These are phyloP conservation scores for Falco concolor DNA, from an alignment of 2,797 vertebrate genomes.

Conservation along the genomic window DNA sequence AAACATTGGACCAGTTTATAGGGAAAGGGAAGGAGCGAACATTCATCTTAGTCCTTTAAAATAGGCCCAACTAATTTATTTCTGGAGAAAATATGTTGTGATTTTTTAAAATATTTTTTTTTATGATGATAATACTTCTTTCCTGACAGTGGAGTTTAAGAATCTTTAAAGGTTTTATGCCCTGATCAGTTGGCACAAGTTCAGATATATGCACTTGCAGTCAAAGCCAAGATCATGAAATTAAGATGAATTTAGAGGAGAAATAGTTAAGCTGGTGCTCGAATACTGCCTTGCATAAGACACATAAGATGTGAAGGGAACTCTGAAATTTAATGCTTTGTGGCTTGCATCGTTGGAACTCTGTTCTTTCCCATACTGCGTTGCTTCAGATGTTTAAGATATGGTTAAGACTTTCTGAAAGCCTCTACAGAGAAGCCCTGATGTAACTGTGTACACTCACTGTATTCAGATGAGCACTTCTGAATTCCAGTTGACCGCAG, in stretches of 20 bases:
- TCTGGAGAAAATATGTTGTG: not conserved
- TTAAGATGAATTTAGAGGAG: not conserved
- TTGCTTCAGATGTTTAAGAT: constrained; percentile 46
- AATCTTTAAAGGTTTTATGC: not conserved
- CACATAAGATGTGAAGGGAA: not conserved
- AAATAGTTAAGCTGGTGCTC: constrained; percentile 17
- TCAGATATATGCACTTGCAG: not conserved
- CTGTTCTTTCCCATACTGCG: constrained; percentile 6
- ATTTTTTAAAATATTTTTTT: too few species aligned
- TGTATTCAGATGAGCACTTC: constrained; percentile 30
- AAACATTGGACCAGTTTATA: not conserved
- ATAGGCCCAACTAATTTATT: not conserved
- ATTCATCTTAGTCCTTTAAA: not conserved
- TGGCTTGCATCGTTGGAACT: constrained; percentile 29
- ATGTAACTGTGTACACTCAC: constrained; percentile 10
- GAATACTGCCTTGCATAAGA: not conserved
- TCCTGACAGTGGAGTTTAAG: not conserved
- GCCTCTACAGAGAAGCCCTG: constrained; percentile 23
- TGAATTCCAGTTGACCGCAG: constrained; percentile 4
- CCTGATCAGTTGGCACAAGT: not conserved
- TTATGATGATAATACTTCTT: not conserved
- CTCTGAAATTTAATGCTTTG: constrained; percentile 42
- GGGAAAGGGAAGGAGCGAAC: not conserved
- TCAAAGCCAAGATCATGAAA: not conserved
- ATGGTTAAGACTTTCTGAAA: constrained; percentile 13